A percentile compares a stretch with the other conserved stretches of the same genome.
Conservation (phyloP, 1,140 invertebrate genomes). For the Drosophila mauritiana region DNA sequence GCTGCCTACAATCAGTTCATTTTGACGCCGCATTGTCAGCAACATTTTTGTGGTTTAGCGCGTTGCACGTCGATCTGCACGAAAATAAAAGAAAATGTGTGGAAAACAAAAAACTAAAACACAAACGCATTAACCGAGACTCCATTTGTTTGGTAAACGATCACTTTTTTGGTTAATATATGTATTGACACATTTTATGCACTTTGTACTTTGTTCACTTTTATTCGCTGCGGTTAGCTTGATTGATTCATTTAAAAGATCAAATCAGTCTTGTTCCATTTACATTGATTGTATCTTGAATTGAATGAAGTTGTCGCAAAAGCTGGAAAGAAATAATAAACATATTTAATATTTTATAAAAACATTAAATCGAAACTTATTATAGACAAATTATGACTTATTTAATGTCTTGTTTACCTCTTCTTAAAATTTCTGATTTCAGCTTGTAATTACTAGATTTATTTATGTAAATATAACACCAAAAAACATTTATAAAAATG, state of each 20-base stretch:
- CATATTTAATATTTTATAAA: not conserved
- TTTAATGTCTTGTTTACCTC: conserved; percentile 4
- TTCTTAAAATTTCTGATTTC: too few species aligned
- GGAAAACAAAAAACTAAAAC: conserved; percentile 62
- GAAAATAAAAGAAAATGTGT: conserved; percentile 52
- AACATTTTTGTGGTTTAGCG: conserved; percentile 75
- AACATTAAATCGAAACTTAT: not conserved
- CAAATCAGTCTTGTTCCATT: conserved; percentile 31
- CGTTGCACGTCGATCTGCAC: conserved; percentile 17
- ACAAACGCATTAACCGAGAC: conserved; percentile 45
- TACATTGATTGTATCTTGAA: conserved; percentile 19
- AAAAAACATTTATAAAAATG: conserved; percentile 35
- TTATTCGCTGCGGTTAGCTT: conserved; percentile 7
- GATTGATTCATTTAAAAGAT: not conserved
- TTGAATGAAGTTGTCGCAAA: conserved; percentile 14
- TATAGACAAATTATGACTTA: too few species aligned
- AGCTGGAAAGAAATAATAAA: conserved; percentile 8
- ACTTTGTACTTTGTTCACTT: conserved; percentile 17
- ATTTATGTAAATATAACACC: conserved; percentile 7
- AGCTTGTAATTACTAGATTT: not conserved
- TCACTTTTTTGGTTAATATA: conserved; percentile 27
- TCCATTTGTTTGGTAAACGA: conserved; percentile 65
- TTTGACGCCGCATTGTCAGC: conserved; percentile 85
- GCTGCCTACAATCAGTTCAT: conserved; percentile 77
- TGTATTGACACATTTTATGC: conserved; percentile 24